phyloP scores from a whole-genome alignment of 2,888 invertebrate genomes.

The Sphecodes monilicornis region DNA sequence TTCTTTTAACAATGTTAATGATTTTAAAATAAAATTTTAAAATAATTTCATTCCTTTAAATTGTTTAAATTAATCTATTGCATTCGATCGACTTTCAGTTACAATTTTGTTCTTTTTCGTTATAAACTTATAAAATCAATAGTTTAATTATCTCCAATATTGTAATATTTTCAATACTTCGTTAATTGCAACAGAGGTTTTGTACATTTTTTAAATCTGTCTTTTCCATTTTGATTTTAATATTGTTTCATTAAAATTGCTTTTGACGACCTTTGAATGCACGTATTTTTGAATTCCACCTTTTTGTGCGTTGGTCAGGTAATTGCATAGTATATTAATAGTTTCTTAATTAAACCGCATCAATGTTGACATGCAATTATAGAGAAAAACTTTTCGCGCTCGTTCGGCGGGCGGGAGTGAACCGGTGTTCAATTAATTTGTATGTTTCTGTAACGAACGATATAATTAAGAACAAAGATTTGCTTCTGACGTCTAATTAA shows the following conservation, averaged over 20 bases:
- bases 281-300: not conserved
- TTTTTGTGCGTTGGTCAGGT: not conserved
- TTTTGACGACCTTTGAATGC: not conserved
- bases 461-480: conserved; percentile 2
- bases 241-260: not conserved
- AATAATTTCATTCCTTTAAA: too few relatives aligned
- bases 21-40: too few relatives aligned
- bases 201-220: not conserved
- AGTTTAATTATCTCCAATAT: too few relatives aligned
- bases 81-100: too few relatives aligned
- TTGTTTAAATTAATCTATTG: too few relatives aligned
- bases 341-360: not conserved
- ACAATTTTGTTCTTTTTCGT: too few relatives aligned
- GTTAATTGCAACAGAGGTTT: not conserved
- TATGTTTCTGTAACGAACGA: not conserved
- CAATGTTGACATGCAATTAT: not conserved
- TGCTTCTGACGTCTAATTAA: not conserved
- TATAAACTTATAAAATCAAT: not conserved
- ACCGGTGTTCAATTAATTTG: not conserved
- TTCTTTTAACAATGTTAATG: too few relatives aligned
- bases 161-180: too few relatives aligned
- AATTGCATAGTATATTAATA: not conserved
- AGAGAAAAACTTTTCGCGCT: not conserved
- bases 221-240: not conserved
- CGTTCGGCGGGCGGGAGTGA: not conserved